These are phyloP conservation scores for Amphimedon queenslandica DNA, from an alignment of 37 sponge, comb jelly and placozoan genomes.

Conservation along the genomic window DNA sequence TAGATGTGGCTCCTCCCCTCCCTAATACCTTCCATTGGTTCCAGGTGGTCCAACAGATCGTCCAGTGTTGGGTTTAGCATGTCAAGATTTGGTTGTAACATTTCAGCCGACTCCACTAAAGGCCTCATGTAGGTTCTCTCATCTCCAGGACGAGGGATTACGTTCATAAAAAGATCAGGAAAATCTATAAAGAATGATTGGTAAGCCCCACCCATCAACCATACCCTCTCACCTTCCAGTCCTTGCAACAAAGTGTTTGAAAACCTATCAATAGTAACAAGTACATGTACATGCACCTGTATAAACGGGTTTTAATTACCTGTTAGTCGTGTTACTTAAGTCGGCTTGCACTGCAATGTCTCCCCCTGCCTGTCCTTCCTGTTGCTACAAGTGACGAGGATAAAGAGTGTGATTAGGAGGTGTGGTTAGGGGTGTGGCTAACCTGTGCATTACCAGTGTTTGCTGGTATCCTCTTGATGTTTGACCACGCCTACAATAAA, in stretches of 20 bases:
- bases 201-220: neutral
- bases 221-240: neutral
- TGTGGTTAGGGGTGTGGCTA: too few species aligned
- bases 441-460: too few species aligned
- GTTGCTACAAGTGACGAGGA: too few species aligned
- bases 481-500: too few species aligned
- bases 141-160: neutral
- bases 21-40: constrained; percentile 78
- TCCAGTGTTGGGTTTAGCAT: constrained; percentile 66
- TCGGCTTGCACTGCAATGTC: too few species aligned
- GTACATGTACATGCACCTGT: neutral
- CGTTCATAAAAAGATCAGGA: neutral
- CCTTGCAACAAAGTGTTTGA: neutral
- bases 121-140: neutral
- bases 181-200: neutral
- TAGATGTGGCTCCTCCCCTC: neutral
- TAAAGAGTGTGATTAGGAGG: too few species aligned
- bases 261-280: neutral
- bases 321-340: too few species aligned
- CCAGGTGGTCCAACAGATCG: constrained; percentile 46
- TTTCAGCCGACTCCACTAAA: neutral
- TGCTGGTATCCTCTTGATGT: too few species aligned
- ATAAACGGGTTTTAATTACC: too few species aligned
- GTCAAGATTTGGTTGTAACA: constrained; percentile 56
- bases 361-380: too few species aligned